Percentiles rank a stretch among this genome's conserved stretches.
Evolutionary conservation across 2,888 invertebrate genomes (phyloP).

Genomic region (Pandemis cinnamomeana): DNA sequence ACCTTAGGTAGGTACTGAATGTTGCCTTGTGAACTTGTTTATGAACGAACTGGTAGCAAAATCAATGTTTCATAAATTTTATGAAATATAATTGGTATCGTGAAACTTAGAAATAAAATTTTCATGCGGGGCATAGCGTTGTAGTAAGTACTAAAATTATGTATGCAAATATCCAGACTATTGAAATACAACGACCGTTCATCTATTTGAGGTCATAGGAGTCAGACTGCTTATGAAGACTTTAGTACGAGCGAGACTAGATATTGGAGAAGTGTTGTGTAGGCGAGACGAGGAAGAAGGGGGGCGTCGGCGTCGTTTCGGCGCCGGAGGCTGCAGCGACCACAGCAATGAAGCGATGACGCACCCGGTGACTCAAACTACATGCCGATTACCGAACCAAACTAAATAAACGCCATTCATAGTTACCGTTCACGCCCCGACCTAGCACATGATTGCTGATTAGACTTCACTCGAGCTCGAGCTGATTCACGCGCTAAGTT

Average conservation of each 20-base stretch:
- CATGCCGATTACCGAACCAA: conserved; percentile 38
- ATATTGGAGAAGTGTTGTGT: conserved; percentile 27
- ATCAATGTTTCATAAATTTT: conserved; percentile 4
- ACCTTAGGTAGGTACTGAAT: not conserved
- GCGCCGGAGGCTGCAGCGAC: conserved; percentile 29
- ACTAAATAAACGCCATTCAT: conserved; percentile 38
- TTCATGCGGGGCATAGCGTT: conserved; percentile 23
- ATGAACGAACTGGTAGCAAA: conserved; percentile 1
- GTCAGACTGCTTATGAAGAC: conserved; percentile 12
- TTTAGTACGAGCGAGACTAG: conserved; percentile 15
- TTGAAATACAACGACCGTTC: conserved; percentile 27
- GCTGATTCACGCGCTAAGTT: conserved; percentile 23
- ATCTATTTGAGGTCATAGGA: conserved; percentile 31
- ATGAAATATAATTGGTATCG: conserved; percentile 30
- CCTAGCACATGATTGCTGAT: conserved; percentile 17
- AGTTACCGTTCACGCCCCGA: conserved; percentile 26
- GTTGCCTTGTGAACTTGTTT: not conserved
- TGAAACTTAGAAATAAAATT: conserved; percentile 8
- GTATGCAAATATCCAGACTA: conserved; percentile 33
- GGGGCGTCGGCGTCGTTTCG: conserved; percentile 34
- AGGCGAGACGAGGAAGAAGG: conserved; percentile 22
- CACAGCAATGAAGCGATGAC: conserved; percentile 35
- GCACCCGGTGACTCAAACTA: conserved; percentile 41
- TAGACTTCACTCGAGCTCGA: conserved; percentile 13
- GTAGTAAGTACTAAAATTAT: conserved; percentile 30